Evolutionary conservation across 1,140 invertebrate genomes (phyloP).

Genomic region (Zaprionus camerounensis): DNA sequence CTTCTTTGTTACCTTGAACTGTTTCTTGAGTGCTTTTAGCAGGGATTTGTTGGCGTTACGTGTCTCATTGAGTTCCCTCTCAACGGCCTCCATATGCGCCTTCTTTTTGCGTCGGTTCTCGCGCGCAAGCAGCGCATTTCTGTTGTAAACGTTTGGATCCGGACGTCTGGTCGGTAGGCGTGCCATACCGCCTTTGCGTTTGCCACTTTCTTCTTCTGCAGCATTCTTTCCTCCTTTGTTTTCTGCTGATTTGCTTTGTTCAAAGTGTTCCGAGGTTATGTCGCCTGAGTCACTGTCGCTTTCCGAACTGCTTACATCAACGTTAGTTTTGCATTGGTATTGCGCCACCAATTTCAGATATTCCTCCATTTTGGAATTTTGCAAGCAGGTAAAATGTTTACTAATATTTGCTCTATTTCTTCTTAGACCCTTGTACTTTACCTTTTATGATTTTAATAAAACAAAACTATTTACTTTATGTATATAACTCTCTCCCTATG

Average conservation of each 20-base stretch:
- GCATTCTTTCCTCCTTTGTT: slow-evolving; percentile 12
- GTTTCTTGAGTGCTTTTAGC: slow-evolving; percentile 84
- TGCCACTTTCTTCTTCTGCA: slow-evolving; percentile 21
- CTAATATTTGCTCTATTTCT: slow-evolving; percentile 56
- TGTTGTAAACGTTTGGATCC: slow-evolving; percentile 69
- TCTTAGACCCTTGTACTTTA: slow-evolving; percentile 57
- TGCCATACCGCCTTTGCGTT: slow-evolving; percentile 33
- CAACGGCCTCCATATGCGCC: slow-evolving; percentile 85
- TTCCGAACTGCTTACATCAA: slow-evolving; percentile 50
- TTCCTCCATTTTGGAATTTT: slow-evolving; percentile 58
- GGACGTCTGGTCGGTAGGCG: slow-evolving; percentile 68
- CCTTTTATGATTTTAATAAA: slow-evolving; percentile 42
- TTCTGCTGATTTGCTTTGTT: background rate
- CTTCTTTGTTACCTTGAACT: slow-evolving; percentile 84
- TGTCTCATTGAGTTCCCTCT: slow-evolving; percentile 84
- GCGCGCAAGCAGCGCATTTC: slow-evolving; percentile 86
- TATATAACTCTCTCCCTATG: slow-evolving; percentile 15
- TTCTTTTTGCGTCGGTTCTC: slow-evolving; percentile 87
- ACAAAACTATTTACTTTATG: background rate
- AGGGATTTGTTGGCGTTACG: slow-evolving; percentile 85
- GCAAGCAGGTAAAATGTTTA: slow-evolving; percentile 65
- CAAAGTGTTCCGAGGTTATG: slow-evolving; percentile 22
- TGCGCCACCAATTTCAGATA: slow-evolving; percentile 49
- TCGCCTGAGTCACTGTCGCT: slow-evolving; percentile 43
- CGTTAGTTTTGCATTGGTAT: slow-evolving; percentile 46